A percentile compares a stretch with the other conserved stretches of the same genome.
Conservation (phyloP, 2,888 invertebrate genomes). For the Boloria euphrosyne region DNA sequence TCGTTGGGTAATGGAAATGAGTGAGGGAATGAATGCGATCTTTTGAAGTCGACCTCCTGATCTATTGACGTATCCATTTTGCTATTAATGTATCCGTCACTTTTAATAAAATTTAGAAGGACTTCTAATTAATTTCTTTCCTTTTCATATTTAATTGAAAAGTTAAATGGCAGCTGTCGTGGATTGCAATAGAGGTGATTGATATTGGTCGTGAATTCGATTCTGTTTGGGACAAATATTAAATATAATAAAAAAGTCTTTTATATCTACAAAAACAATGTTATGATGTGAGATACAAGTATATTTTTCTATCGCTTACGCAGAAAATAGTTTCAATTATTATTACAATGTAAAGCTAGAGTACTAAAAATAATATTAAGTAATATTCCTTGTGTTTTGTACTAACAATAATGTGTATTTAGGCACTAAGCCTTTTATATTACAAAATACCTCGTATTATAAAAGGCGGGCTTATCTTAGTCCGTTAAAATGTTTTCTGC, state of each 20-base stretch:
- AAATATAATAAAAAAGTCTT: too few species aligned
- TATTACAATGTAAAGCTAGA: too few species aligned
- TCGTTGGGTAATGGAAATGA: slow-evolving; percentile 41
- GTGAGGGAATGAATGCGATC: slow-evolving; percentile 37
- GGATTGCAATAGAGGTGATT: too few species aligned
- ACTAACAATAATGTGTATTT: slow-evolving; percentile 14
- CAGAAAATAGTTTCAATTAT: too few species aligned
- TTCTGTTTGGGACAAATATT: too few species aligned
- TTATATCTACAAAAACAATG: too few species aligned
- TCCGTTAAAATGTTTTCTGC: slow-evolving; percentile 18
- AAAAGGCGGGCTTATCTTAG: slow-evolving; percentile 20
- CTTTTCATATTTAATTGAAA: too few species aligned
- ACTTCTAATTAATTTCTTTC: slow-evolving; percentile 4
- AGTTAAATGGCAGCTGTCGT: not conserved
- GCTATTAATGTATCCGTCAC: slow-evolving; percentile 26
- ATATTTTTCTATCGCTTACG: too few species aligned
- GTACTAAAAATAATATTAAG: too few species aligned
- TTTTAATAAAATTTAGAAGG: slow-evolving; percentile 21
- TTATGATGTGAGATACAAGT: too few species aligned
- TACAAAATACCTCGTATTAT: slow-evolving; percentile 19
- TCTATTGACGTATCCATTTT: slow-evolving; percentile 32
- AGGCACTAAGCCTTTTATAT: slow-evolving; percentile 15
- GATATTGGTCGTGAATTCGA: too few species aligned
- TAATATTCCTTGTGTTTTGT: slow-evolving; percentile 5
- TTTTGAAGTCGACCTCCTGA: slow-evolving; percentile 34